Evolutionary conservation across 2,797 vertebrate species (phyloP).

Genomic region (Tachyglossus aculeatus): DNA sequence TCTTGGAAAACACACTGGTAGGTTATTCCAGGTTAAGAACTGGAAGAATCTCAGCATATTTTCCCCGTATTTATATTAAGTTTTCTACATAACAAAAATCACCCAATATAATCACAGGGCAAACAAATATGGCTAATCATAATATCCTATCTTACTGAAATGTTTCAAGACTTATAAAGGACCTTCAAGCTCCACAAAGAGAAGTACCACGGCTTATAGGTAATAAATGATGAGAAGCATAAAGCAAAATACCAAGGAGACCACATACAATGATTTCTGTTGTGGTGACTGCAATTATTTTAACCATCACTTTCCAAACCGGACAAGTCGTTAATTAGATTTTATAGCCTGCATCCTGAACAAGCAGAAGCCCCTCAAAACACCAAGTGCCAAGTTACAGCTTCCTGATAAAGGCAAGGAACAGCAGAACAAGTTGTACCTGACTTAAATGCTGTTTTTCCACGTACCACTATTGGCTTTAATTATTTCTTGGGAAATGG

Average conservation of each 20-base stretch:
- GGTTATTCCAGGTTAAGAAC: background rate
- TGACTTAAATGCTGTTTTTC: background rate
- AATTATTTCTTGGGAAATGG: constrained; percentile 34
- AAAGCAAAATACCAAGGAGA: too few species aligned
- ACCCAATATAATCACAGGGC: too few species aligned
- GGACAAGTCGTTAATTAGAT: background rate
- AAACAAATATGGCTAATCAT: too few species aligned
- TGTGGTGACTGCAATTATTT: constrained; percentile 4
- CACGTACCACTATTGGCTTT: background rate
- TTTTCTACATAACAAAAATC: background rate
- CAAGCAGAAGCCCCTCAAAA: constrained; percentile 29
- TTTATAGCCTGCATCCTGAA: background rate
- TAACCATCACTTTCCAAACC: background rate
- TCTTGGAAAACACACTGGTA: background rate
- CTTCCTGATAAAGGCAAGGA: background rate
- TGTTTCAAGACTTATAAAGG: constrained; percentile 1
- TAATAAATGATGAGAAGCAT: background rate
- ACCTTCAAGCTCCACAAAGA: constrained; percentile 4
- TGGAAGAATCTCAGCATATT: background rate
- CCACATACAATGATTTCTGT: too few species aligned
- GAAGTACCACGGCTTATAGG: background rate
- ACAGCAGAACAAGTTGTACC: constrained; percentile 32
- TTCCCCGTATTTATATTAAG: background rate
- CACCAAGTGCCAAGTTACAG: constrained; percentile 25
- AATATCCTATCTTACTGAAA: too few species aligned